A percentile compares a stretch with the other conserved stretches of the same genome.
Conservation (phyloP, 2,888 invertebrate genomes). For the Eupithecia vulgata region DNA sequence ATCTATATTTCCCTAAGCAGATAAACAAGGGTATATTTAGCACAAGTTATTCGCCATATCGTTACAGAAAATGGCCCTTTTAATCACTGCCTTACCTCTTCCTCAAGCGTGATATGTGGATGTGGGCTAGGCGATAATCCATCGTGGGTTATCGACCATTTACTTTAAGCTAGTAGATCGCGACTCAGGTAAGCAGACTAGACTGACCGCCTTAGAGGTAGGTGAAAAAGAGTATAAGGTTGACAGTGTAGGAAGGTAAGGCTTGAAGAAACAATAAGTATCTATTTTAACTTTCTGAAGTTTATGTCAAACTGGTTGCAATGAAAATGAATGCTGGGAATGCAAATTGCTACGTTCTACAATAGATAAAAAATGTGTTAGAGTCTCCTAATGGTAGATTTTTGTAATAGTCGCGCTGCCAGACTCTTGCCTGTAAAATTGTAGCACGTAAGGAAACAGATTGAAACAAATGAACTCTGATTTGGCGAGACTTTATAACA, state of each 20-base stretch:
- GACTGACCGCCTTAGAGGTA: not conserved
- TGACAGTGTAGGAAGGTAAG: not conserved
- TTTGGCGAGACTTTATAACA: too few relatives aligned
- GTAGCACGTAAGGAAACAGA: too few relatives aligned
- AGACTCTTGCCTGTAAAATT: not conserved
- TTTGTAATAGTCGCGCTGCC: not conserved
- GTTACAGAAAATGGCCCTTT: slow-evolving; percentile 60
- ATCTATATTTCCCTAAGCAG: slow-evolving; percentile 4
- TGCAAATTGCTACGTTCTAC: too few relatives aligned
- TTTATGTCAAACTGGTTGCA: too few relatives aligned
- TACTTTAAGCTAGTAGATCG: slow-evolving; percentile 12
- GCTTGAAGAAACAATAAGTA: too few relatives aligned
- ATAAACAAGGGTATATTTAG: slow-evolving; percentile 42
- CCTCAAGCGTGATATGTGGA: slow-evolving; percentile 47
- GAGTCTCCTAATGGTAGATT: too few relatives aligned
- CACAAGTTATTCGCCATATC: slow-evolving; percentile 56
- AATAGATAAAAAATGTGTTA: too few relatives aligned
- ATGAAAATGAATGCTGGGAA: too few relatives aligned
- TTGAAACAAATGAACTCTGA: too few relatives aligned
- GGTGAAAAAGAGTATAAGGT: not conserved
- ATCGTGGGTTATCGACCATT: slow-evolving; percentile 52
- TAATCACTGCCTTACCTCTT: slow-evolving; percentile 56
- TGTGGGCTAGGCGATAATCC: slow-evolving; percentile 58
- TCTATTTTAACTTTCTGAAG: too few relatives aligned
- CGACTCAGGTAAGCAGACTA: not conserved